phyloP scores from a whole-genome alignment of 2,113 vertebrate species.

The Hippoglossus stenolepis region DNA sequence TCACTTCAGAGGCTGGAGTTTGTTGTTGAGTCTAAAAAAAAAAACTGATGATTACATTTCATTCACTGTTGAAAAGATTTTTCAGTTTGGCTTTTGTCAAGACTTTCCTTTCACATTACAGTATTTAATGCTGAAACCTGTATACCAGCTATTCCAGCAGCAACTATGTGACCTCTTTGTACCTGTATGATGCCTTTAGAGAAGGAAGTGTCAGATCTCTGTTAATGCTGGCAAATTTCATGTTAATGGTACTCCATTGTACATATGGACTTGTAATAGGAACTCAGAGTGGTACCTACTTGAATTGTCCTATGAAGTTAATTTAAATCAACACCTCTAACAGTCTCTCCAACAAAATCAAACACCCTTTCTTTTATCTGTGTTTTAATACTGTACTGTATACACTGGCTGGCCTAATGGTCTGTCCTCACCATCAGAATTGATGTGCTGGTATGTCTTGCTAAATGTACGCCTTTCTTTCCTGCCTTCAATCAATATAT shows the following conservation, averaged over 20 bases:
- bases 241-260: no score
- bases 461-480: conserved; percentile 9
- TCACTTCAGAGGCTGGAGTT: not conserved
- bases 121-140: not conserved
- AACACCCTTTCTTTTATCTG: not conserved
- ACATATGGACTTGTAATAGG: not conserved
- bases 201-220: not conserved
- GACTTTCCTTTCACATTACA: not conserved
- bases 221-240: not conserved
- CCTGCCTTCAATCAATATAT: conserved; percentile 35
- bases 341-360: not conserved
- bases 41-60: conserved; percentile 4
- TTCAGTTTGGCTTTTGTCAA: not conserved
- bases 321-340: conserved; percentile 1
- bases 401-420: not conserved
- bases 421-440: not conserved
- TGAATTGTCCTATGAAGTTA: no score
- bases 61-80: not conserved
- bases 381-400: not conserved
- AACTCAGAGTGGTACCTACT: not conserved
- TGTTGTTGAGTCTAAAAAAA: not conserved
- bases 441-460: conserved; percentile 10
- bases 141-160: not conserved
- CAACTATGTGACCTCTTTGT: no score
- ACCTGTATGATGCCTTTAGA: not conserved